These are phyloP conservation scores for Coturnix japonica DNA, from an alignment of 2,113 vertebrate species.

Conservation along the genomic window DNA sequence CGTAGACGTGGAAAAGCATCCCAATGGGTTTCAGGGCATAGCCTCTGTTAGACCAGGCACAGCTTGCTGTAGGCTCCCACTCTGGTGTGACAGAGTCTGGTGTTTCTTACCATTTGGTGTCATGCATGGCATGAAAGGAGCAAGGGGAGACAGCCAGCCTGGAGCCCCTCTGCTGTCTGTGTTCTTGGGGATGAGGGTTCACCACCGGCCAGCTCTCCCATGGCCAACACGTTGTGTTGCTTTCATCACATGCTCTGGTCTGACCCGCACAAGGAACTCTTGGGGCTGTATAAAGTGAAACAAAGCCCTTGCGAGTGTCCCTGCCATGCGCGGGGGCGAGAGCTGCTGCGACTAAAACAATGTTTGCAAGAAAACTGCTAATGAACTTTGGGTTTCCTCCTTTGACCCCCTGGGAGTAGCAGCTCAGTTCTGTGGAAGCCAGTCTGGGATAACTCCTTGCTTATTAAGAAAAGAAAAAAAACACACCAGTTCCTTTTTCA, in stretches of 20 bases:
- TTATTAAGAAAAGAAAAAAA: slow-evolving; percentile 9
- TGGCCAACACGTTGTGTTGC: background rate
- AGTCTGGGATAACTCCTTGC: background rate
- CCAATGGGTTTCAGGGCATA: background rate
- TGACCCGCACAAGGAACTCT: background rate
- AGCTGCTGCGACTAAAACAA: background rate
- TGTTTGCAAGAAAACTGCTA: slow-evolving; percentile 22
- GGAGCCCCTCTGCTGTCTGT: background rate
- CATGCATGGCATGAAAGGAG: accelerated
- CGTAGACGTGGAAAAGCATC: accelerated
- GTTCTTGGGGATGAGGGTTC: background rate
- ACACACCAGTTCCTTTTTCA: slow-evolving; percentile 15
- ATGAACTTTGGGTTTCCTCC: slow-evolving; percentile 22
- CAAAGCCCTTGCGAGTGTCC: background rate
- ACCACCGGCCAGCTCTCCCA: background rate
- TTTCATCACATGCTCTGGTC: accelerated
- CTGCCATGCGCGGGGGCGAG: accelerated
- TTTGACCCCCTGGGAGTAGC: background rate
- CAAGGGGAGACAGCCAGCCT: background rate
- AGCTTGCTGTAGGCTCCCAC: background rate
- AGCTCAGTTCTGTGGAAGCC: slow-evolving; percentile 36
- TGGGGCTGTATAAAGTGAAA: background rate
- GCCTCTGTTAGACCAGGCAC: background rate
- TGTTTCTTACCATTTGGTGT: background rate
- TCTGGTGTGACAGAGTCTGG: background rate